Evolutionary conservation across 2,797 vertebrate genomes (phyloP).

Genomic region (Simalia tracyae): DNA sequence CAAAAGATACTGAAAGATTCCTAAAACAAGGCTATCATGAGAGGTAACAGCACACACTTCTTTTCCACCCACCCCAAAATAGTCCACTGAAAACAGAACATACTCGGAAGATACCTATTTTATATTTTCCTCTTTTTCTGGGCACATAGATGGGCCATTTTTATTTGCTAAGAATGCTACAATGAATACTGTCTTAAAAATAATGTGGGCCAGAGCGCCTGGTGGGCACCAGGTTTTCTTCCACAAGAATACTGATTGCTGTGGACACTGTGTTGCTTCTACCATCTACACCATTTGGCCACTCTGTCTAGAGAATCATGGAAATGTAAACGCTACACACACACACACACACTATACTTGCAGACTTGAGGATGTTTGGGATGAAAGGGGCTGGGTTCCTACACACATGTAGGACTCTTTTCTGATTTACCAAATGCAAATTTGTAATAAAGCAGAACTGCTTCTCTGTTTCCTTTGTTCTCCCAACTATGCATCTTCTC

Average conservation of each 20-base stretch:
- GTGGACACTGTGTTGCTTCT: neutral
- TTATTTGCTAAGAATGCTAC: neutral
- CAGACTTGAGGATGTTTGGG: neutral
- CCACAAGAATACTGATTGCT: neutral
- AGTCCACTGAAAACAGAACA: neutral
- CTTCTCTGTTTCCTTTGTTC: neutral
- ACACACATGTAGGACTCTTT: neutral
- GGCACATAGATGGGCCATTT: neutral
- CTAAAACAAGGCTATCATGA: neutral
- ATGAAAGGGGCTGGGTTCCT: neutral
- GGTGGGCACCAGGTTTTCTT: neutral
- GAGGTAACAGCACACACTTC: neutral
- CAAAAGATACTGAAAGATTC: neutral
- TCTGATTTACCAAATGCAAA: neutral
- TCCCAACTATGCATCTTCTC: neutral
- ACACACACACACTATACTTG: neutral
- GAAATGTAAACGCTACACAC: neutral
- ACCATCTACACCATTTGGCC: neutral
- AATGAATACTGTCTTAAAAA: neutral
- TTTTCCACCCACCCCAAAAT: neutral
- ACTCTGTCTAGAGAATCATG: neutral
- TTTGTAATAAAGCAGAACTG: neutral
- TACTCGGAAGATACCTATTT: neutral
- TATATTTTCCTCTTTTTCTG: neutral
- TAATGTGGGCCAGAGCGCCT: neutral